phyloP scores from a whole-genome alignment of 53 echinoderm and acorn worm genomes.

The Antedon mediterranea region DNA sequence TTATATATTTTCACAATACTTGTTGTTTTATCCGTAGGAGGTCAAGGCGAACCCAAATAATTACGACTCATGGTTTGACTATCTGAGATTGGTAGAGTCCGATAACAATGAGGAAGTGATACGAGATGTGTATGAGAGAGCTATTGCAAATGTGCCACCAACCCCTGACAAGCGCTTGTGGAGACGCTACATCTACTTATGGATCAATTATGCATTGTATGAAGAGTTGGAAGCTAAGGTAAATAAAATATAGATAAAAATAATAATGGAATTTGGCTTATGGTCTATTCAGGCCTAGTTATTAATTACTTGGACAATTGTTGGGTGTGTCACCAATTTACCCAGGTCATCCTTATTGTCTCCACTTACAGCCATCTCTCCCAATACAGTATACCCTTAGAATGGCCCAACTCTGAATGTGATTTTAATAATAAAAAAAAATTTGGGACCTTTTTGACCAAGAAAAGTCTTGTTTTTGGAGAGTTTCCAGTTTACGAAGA shows the following conservation, averaged over 20 bases:
- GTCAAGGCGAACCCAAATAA: conserved; percentile 91
- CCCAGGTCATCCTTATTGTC: no score
- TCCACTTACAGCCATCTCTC: no score
- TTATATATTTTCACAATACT: background rate
- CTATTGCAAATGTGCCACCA: conserved; percentile 91
- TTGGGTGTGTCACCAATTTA: no score
- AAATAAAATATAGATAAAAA: no score
- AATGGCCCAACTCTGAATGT: background rate
- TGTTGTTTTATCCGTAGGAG: conserved; percentile 32
- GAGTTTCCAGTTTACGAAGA: no score
- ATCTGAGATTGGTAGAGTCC: conserved; percentile 75
- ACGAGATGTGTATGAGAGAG: conserved; percentile 89
- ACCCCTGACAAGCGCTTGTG: conserved; percentile 83
- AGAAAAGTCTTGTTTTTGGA: no score
- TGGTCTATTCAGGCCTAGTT: background rate
- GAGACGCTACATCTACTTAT: conserved; percentile 92
- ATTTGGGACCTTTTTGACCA: background rate
- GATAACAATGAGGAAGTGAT: conserved; percentile 64
- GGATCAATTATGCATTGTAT: conserved; percentile 97
- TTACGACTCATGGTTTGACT: conserved; percentile 99
- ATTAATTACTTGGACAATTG: no score
- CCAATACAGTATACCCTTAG: background rate
- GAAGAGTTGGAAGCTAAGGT: conserved; percentile 81
- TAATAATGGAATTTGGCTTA: no score
- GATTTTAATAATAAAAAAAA: no score